Evolutionary conservation across 2,113 vertebrate species (phyloP).

Genomic region (Aegotheles bennettii): DNA sequence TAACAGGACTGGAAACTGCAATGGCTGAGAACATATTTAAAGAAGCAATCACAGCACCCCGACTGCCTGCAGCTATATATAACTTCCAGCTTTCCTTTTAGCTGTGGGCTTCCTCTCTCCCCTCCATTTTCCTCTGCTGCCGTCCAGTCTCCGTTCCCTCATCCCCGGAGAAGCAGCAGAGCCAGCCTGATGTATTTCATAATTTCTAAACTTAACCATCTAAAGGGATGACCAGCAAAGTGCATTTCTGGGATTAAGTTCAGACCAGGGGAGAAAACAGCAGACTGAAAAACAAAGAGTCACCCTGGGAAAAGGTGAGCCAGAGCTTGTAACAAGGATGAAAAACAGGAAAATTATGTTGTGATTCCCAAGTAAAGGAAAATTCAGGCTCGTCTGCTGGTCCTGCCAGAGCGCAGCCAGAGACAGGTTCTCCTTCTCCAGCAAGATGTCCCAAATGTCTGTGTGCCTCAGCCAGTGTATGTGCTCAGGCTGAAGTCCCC

Average conservation of each 20-base stretch:
- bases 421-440: not conserved
- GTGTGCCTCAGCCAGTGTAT: not conserved
- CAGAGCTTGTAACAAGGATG: not conserved
- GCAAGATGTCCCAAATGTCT: not conserved
- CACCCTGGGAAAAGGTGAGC: constrained; percentile 6
- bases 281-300: not conserved
- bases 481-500: not conserved
- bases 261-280: not conserved
- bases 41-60: not conserved
- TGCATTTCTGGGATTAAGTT: constrained; percentile 36
- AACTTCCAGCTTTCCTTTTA: not conserved
- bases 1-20: not conserved
- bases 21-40: not conserved
- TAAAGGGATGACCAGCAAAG: constrained; percentile 10
- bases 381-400: not conserved
- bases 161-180: not conserved
- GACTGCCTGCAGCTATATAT: constrained; percentile 22
- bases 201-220: constrained; percentile 14
- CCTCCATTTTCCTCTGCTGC: constrained; percentile 13
- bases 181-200: constrained; percentile 7
- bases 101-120: not conserved
- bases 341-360: not conserved
- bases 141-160: not conserved
- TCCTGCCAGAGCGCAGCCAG: not conserved
- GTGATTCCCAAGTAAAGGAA: not conserved